Base-by-base conservation (phyloP, 1,140 invertebrate species). In the Drosophila burlai region DNA sequence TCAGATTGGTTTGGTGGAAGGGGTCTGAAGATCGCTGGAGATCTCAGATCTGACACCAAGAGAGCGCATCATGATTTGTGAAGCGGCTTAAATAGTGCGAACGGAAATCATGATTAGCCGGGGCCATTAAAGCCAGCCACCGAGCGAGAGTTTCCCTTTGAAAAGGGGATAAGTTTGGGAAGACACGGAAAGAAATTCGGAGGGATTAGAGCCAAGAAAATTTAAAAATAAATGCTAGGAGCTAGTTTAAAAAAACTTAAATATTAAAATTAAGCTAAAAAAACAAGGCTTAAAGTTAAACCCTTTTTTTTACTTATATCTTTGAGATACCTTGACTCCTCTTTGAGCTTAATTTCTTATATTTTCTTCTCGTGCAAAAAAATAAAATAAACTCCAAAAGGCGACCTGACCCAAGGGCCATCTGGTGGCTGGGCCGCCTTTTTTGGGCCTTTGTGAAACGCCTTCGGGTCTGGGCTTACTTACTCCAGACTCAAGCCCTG, bases 71-170 rank as follows among this genome's bases (percentile, higher is more conserved):
- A 78, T 79, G 76, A 80, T 79, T 80, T 80, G 76, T 80, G 65
- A 36, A 55, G 61, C 62, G 36, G 59, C 54, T 76, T 57, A 68
- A 80, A 84, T 80, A 80, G 75, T 86, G 79, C 79, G 79, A 90
- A 78, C 85, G 85, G 85, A 90, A 90, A 80, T 90, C 85, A 90
- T 90, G 85, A 90, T 90, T 90, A 90, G 81, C 52, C 55, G 64
- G 64, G 61, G 16, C 66, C 80, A 87, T 87, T 87, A 86, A 87
- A 80, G 55, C 67, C 43, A 52, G 42, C 26, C 3, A 45, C n/a
- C 42, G 42, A 43, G n/a, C 9, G n/a, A 43, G 49, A 52, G 55
- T 58, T 49, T 47, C 66, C 54, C 52, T 21, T 73, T 54, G 5
- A 38, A 38, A 55, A 38, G 52, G 24, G 26, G 15, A 18, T 38